Evolutionary conservation across 2,797 vertebrate species (phyloP), one percentile per base, ranked within the genome.

Genomic region (Sphenopsis melanotis): DNA sequence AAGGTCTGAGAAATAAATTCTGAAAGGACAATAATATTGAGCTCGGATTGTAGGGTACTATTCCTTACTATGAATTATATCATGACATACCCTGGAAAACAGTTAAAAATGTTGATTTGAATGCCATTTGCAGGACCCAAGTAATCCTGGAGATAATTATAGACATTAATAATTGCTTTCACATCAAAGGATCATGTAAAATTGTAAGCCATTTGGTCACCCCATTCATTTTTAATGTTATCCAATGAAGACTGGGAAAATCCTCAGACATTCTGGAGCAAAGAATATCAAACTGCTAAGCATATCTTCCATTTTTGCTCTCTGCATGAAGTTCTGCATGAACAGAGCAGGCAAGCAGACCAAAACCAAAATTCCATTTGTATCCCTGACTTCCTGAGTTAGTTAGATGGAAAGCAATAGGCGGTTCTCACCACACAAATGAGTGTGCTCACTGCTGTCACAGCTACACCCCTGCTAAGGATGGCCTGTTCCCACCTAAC

Each of bases 141-240:
- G 56, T 84, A 79, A 87, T 92, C 83, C 64, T 82, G 68, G 60
- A 74, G 56, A 80, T 92, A 93, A 95, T 93, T 91, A 93, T 36
- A 70, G 46, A 72, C 77, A 47, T 81, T 76, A 89, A 60, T 92
- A 92, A 92, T 83, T 84, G 75, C 37, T 93, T 94, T 77, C 71
- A 55, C 2, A 29, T 84, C 86, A 87, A 83, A 81, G 53, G 52
- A 80, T 76, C 75, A 50, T 49, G 44, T 65, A 55, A 87, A 92
- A 87, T 55, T 80, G 61, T 63, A 92, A 90, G 30, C 49, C 34
- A 64, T 85, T 95, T 89, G 80, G 59, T 77, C 56, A 92, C 32
- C 23, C 56, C 71, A 80, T 92, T 96, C 17, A 94, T 92, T 94
- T 94, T 92, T 89, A 94, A 92, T 89, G 59, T 41, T 64, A 49